Base-by-base conservation (phyloP, 2,797 vertebrate genomes). In the Echeneis naucrates region DNA sequence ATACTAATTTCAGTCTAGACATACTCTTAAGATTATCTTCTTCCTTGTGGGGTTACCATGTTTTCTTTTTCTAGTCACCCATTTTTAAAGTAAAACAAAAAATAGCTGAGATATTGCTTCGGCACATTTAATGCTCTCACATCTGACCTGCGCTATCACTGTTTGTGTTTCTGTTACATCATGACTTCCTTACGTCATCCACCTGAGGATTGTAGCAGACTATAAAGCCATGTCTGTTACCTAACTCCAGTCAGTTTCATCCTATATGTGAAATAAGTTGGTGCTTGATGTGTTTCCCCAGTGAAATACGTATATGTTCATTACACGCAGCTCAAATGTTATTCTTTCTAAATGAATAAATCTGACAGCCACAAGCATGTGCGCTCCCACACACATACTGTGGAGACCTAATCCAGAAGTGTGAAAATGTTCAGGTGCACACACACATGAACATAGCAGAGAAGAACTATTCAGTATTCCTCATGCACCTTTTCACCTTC, bases 221-320 rank as follows among this genome's bases (percentile, higher is more conserved):
- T 73, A 60, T 77, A 40, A 72, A 65, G 45, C 40, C 3, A 24
- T 4, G 11, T 42, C 33, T 48, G 74, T 62, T 72, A 27, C 5
- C 52, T 59, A 72, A 85, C 82, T 78, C 53, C 61, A 59, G 72
- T 69, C 47, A 68, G 47, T 45, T 21, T 10, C 33, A 65, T 75
- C 76, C 75, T 60, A 38, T 69, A 58, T 82, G 82, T 79, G 61
- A 72, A 84, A 81, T 78, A 66, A 63, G 58, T 47, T 71, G 68
- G 53, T 54, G 56, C 67, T 53, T 58, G 65, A 67, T 76, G 65
- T 75, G 60, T 80, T 72, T 72, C 87, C 82, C 81, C 24, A 59
- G 75, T 72, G 80, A 77, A 66, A 74, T 81, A 82, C 75, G 72
- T 70, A 80, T 80, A 79, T 83, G 87, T 71, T 85, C 85, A 90